Percentiles rank a stretch among this genome's conserved stretches.
Conservation (phyloP, 2,113 vertebrate genomes). For the Vimba vimba region DNA sequence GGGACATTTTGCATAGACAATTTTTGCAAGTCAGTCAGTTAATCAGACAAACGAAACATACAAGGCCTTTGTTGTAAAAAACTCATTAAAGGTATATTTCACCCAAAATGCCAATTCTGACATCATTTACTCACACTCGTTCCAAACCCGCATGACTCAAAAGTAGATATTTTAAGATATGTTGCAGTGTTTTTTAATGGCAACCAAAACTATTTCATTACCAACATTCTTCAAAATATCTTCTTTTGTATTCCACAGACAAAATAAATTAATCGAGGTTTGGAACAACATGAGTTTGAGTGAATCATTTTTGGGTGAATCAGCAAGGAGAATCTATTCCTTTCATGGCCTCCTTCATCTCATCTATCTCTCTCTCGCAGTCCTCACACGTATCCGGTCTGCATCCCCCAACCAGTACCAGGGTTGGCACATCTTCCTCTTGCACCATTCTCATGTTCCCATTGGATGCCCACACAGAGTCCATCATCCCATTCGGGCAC, state of each 20-base stretch:
- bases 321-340: constrained; percentile 71
- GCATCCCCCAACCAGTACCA: constrained; percentile 75
- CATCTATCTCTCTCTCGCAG: constrained; percentile 77
- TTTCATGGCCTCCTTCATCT: constrained; percentile 69
- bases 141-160: background rate
- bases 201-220: background rate
- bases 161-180: background rate
- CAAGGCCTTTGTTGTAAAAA: constrained; percentile 15
- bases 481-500: constrained; percentile 72
- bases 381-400: constrained; percentile 75
- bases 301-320: background rate
- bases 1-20: background rate
- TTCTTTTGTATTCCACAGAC: background rate
- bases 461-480: constrained; percentile 68
- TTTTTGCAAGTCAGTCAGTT: background rate
- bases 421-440: constrained; percentile 71
- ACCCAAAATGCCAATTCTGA: background rate
- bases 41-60: background rate
- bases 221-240: background rate
- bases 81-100: background rate
- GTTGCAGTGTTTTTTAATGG: background rate
- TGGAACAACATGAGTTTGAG: background rate
- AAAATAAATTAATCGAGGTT: background rate
- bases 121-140: background rate
- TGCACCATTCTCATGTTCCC: constrained; percentile 65